Base-by-base conservation (phyloP, 2,113 vertebrate species). In the Plestiodon gilberti region DNA sequence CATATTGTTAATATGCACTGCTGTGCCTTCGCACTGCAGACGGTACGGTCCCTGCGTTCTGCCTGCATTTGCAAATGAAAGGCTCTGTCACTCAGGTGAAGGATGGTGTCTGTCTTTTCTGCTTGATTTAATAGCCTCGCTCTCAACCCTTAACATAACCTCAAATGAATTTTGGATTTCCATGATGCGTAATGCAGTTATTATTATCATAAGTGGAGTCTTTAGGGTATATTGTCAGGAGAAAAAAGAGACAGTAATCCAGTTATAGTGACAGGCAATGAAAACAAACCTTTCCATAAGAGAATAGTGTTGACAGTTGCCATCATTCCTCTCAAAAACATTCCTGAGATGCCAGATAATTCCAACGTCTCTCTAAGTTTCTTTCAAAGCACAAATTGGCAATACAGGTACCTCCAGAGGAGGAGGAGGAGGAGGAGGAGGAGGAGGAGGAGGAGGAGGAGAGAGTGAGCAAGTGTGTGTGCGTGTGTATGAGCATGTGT, bases 51-150 rank as follows among this genome's bases (percentile, higher is more conserved):
- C 40, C 30, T 59, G 48, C 64, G 23, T 30, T 43, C 65, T 78
- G 57, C 10, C 77, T 81, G 71, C 78, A 86, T 81, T 81, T 64
- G 85, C 85, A 81, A 86, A 35, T 35, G 76, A 73, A 62, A 86
- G 14, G 14, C 35, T 64, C 40, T 52, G 25, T 80, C 30, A 81
- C 40, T 33, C n/a, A 25, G 57, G 78, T 30, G 59, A 64, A 64
- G 57, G 23, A 62, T 52, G 67, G 43, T 52, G 78, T 35, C 69
- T 86, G 15, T 35, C 55, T 86, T 86, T 81, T 62, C 33, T 81
- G 85, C 69, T 52, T 74, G 69, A 43, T 75, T 62, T 84, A 84
- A 28, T 20, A 18, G 30, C 35, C 64, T 64, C 22, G 43, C 23
- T 48, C 74, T 74, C 78, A 81, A 64, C 65, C 18, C 55, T 71